These are phyloP conservation scores for Sapayoa aenigma DNA, from an alignment of 2,113 vertebrate species.

Conservation along the genomic window DNA sequence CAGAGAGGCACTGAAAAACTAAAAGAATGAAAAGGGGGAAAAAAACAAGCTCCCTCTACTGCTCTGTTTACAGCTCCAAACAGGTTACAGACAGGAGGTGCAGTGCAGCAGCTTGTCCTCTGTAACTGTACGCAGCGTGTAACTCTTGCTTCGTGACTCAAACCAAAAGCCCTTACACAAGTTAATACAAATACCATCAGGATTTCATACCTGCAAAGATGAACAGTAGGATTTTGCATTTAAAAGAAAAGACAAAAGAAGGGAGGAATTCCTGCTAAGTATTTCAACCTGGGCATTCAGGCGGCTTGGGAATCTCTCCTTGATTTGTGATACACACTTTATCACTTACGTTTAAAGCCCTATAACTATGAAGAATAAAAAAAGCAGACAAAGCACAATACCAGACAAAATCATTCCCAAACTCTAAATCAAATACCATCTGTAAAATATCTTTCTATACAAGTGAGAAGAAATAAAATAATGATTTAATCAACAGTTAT, in stretches of 20 bases:
- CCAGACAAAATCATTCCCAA: background rate
- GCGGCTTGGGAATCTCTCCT: background rate
- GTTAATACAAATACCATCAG: background rate
- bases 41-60: background rate
- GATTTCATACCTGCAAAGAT: background rate
- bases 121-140: background rate
- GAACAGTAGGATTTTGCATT: background rate
- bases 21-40: background rate
- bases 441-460: background rate
- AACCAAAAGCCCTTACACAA: background rate
- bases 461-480: constrained; percentile 24
- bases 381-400: background rate
- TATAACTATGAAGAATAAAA: background rate
- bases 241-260: background rate
- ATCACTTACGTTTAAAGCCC: background rate
- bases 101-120: background rate
- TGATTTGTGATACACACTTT: background rate
- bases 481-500: background rate
- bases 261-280: background rate
- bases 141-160: background rate
- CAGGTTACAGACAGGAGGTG: background rate
- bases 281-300: background rate
- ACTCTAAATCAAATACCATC: background rate
- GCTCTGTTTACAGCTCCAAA: background rate
- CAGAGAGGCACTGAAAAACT: background rate